phyloP scores from a whole-genome alignment of 2,113 vertebrate species.

The Jaculus jaculus region DNA sequence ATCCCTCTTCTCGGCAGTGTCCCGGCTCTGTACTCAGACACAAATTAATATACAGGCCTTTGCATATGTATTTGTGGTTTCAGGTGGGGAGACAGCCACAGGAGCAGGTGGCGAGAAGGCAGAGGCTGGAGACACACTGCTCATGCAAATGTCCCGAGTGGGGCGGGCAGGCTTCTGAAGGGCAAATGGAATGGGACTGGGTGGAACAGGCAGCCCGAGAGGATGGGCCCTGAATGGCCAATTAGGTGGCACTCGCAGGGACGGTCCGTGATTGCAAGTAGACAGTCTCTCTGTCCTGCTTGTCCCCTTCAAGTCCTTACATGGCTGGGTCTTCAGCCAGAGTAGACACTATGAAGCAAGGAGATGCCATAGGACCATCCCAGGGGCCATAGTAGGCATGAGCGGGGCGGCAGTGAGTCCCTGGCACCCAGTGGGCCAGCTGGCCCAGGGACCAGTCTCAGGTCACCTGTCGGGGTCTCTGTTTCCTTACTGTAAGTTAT shows the following conservation, averaged over 20 bases:
- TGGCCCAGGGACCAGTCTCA: not conserved
- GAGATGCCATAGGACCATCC: not conserved
- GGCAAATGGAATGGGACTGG: not conserved
- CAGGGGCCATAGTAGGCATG: not conserved
- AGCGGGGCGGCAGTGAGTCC: not conserved
- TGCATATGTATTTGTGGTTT: slow-evolving; percentile 74
- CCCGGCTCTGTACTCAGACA: slow-evolving; percentile 55
- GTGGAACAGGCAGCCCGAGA: not conserved
- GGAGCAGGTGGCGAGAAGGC: slow-evolving; percentile 69
- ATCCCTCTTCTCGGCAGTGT: slow-evolving; percentile 54
- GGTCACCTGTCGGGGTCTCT: not conserved
- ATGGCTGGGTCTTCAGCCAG: rapidly evolving
- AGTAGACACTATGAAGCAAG: not conserved
- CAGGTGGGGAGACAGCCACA: slow-evolving; percentile 68
- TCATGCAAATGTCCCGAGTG: slow-evolving; percentile 51
- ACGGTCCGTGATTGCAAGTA: rapidly evolving
- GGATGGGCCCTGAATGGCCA: not conserved
- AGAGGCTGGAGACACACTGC: not conserved
- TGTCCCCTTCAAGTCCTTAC: not conserved
- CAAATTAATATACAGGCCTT: slow-evolving; percentile 74
- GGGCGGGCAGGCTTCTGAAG: slow-evolving; percentile 50
- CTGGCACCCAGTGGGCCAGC: not conserved
- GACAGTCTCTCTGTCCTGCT: not conserved
- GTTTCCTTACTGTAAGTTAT: not conserved
- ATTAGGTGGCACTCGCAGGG: not conserved